Base-by-base conservation (phyloP, 2,113 vertebrate species). In the Crotophaga sulcirostris region DNA sequence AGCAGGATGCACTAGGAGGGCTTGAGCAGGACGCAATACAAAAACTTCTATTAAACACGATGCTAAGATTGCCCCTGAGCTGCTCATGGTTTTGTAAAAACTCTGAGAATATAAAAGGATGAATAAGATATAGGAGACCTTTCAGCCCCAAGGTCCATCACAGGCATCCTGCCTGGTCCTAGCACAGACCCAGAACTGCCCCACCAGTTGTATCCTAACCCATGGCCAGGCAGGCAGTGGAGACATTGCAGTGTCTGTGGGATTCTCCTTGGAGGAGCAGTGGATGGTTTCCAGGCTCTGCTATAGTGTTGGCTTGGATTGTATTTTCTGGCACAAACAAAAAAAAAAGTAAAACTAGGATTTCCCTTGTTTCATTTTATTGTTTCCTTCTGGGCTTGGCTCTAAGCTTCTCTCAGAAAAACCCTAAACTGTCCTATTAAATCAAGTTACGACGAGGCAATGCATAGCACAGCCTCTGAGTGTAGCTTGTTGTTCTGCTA, bases 371-470 rank as follows among this genome's bases (percentile, higher is more conserved):
- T 95, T 60, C 1, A 60, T 88, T 86, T 47, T 54, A 55, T 62
- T 72, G 26, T 84, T 75, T 70, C 44, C 44, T 81, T 84, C 79
- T 72, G 44, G 52, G 26, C 36, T 54, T 58, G 42, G 33, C 26
- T 90, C 33, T 4, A 1, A 51, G 70, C 8, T 70, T 82, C 88
- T 90, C 68, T 67, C 74, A 80, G 64, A 54, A 82, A 95, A 94
- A 16, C 14, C 2, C 3, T 88, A 52, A 85, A 80, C 33, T 36
- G 2, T 90, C 72, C 59, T 77, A 19, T 86, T 77, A 83, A 77
- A 96, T 91, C 82, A 93, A 84, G 34, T 64, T 73, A 67, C 89
- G 63, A 36, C 18, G 38, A 88, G 38, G 63, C 49, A 95, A 13
- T 0, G 0, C 6, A 4, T 1, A 77, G 67, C 64, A 11, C 72